These are phyloP conservation scores for Plagodis dolabraria DNA, from an alignment of 2,888 invertebrate genomes.

Conservation along the genomic window DNA sequence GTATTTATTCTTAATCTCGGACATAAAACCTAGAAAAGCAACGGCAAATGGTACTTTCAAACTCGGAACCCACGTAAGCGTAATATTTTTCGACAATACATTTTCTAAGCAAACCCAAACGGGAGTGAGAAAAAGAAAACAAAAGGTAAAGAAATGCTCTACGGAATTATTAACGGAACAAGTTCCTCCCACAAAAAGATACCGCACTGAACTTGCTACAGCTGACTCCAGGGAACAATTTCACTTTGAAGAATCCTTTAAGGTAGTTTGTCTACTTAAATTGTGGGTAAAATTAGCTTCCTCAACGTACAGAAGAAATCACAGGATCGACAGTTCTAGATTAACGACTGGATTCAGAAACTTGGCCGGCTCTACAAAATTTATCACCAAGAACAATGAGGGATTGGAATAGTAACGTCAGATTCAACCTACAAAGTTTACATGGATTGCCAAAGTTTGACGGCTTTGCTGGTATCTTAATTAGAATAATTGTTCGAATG, in stretches of 20 bases:
- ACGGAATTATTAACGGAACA: constrained; percentile 39
- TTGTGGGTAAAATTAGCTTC: constrained; percentile 28
- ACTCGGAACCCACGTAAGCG: constrained; percentile 27
- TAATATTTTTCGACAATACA: constrained; percentile 32
- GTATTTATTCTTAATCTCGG: constrained; percentile 26
- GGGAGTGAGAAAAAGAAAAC: constrained; percentile 37
- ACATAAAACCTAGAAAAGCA: constrained; percentile 26
- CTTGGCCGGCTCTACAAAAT: constrained; percentile 26
- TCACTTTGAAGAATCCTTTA: constrained; percentile 36
- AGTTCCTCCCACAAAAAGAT: constrained; percentile 28
- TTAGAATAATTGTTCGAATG: constrained; percentile 2
- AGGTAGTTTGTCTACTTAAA: constrained; percentile 33
- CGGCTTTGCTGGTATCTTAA: constrained; percentile 23
- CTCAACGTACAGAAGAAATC: constrained; percentile 22
- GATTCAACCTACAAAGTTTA: constrained; percentile 14
- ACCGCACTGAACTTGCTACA: constrained; percentile 29
- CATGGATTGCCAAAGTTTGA: constrained; percentile 26
- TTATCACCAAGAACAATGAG: constrained; percentile 23
- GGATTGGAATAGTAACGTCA: constrained; percentile 22
- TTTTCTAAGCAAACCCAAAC: constrained; percentile 29
- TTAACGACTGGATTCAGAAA: constrained; percentile 22
- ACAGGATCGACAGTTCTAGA: constrained; percentile 18
- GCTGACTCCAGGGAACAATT: constrained; percentile 38
- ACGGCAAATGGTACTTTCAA: constrained; percentile 16
- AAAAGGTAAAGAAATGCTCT: constrained; percentile 35